Percentiles rank a stretch among this genome's conserved stretches.
Conservation (phyloP, 2,113 vertebrate species). For the Circaetus cinerascens region DNA sequence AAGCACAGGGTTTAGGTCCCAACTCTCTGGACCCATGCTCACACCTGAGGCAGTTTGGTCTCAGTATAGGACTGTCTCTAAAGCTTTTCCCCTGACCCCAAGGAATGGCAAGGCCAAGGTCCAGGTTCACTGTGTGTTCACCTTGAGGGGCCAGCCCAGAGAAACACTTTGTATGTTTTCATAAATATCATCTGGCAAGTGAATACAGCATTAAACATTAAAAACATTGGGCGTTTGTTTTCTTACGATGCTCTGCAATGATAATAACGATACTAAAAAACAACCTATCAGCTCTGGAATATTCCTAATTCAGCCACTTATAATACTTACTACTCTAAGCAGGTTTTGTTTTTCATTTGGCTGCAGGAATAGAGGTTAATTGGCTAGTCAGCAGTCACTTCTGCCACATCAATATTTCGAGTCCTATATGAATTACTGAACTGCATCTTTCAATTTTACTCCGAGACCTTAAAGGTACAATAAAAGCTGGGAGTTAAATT, state of each 20-base stretch:
- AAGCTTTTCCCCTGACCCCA: not conserved
- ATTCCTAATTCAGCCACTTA: not conserved
- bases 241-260: not conserved
- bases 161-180: not conserved
- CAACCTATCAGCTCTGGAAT: not conserved
- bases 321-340: not conserved
- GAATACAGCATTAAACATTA: not conserved
- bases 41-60: not conserved
- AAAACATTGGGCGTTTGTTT: not conserved
- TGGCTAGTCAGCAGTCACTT: constrained; percentile 2
- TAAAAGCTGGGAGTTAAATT: constrained; percentile 41
- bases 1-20: not conserved
- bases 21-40: not conserved
- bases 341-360: constrained; percentile 7
- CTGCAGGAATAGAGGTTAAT: constrained; percentile 10
- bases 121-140: not conserved
- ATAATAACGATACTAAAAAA: not conserved
- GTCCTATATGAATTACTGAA: not conserved
- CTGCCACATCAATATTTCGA: not conserved
- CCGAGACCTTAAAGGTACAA: constrained; percentile 33
- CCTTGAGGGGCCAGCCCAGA: not conserved
- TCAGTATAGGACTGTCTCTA: not conserved
- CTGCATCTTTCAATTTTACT: constrained; percentile 55
- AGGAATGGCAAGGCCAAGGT: not conserved
- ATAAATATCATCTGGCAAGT: not conserved